phyloP scores from a whole-genome alignment of 2,888 invertebrate genomes.

The Glaucopsyche alexis region DNA sequence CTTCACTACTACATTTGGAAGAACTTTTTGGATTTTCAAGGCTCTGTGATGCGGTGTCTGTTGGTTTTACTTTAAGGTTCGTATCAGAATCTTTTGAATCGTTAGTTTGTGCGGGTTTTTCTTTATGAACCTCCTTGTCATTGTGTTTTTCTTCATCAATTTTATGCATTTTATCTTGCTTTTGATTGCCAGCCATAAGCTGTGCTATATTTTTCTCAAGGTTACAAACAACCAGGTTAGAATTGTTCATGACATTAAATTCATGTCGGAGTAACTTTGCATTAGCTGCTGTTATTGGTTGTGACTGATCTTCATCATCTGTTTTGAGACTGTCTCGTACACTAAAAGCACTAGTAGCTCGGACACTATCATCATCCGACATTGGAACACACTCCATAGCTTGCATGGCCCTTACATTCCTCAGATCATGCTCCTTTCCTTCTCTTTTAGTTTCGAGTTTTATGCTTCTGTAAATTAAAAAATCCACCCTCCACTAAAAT shows the following conservation, averaged over 20 bases:
- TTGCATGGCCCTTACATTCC: slow-evolving; percentile 63
- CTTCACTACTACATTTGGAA: slow-evolving; percentile 66
- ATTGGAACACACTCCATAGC: slow-evolving; percentile 70
- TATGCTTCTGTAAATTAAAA: slow-evolving; percentile 44
- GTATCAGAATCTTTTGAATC: slow-evolving; percentile 47
- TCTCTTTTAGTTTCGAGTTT: slow-evolving; percentile 57
- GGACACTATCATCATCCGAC: slow-evolving; percentile 74
- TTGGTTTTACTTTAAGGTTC: slow-evolving; percentile 59
- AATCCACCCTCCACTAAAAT: neutral
- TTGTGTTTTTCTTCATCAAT: slow-evolving; percentile 68
- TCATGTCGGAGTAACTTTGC: slow-evolving; percentile 72
- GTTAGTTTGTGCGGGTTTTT: slow-evolving; percentile 40
- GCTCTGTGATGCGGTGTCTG: slow-evolving; percentile 71
- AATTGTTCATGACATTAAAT: slow-evolving; percentile 72
- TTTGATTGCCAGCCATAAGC: slow-evolving; percentile 62
- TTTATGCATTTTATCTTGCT: slow-evolving; percentile 71
- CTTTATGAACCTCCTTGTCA: slow-evolving; percentile 47
- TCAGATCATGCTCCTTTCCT: slow-evolving; percentile 63
- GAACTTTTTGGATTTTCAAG: slow-evolving; percentile 70
- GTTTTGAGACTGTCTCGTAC: slow-evolving; percentile 74
- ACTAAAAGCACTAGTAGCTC: slow-evolving; percentile 75
- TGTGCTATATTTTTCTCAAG: slow-evolving; percentile 76
- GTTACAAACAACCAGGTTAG: slow-evolving; percentile 73
- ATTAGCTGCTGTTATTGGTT: slow-evolving; percentile 69
- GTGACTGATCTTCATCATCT: slow-evolving; percentile 73